Percentiles rank a stretch among this genome's conserved stretches.
Conservation (phyloP, 2,888 invertebrate species). For the Mesoligia furuncula region DNA sequence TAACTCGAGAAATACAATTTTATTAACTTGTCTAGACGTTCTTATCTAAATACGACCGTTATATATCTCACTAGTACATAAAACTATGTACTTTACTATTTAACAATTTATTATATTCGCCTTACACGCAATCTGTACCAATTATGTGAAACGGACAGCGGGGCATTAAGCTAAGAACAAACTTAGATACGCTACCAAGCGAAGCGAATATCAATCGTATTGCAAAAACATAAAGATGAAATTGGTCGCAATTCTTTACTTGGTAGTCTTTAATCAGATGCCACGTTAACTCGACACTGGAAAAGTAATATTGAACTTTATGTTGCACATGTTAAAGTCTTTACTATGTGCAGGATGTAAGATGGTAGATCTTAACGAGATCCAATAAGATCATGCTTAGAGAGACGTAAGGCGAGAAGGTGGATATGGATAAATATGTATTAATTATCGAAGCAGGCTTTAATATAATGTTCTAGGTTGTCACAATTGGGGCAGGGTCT, state of each 20-base stretch:
- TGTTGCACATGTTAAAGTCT: rapidly evolving
- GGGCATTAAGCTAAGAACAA: slow-evolving; percentile 40
- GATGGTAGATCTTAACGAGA: slow-evolving; percentile 48
- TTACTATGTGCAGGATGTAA: slow-evolving; percentile 2
- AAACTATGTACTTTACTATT: slow-evolving; percentile 26
- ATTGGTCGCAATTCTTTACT: background rate
- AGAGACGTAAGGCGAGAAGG: slow-evolving; percentile 48
- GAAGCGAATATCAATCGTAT: slow-evolving; percentile 14
- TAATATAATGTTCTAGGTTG: slow-evolving; percentile 62
- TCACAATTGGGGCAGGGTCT: slow-evolving; percentile 64
- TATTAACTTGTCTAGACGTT: slow-evolving; percentile 44
- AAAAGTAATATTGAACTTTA: background rate
- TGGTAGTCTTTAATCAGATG: slow-evolving; percentile 30
- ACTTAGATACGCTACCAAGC: background rate
- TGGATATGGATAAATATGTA: slow-evolving; percentile 64
- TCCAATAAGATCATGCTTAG: slow-evolving; percentile 54
- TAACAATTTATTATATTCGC: slow-evolving; percentile 57
- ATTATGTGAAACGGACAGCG: slow-evolving; percentile 51
- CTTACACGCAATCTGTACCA: slow-evolving; percentile 57
- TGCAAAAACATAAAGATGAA: background rate
- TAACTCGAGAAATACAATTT: slow-evolving; percentile 33
- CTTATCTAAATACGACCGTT: slow-evolving; percentile 33
- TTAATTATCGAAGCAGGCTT: slow-evolving; percentile 63
- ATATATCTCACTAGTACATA: slow-evolving; percentile 19
- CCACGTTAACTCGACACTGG: background rate